These are phyloP conservation scores for Emydocephalus ijimae DNA, from an alignment of 2,113 vertebrate species.

Conservation along the genomic window DNA sequence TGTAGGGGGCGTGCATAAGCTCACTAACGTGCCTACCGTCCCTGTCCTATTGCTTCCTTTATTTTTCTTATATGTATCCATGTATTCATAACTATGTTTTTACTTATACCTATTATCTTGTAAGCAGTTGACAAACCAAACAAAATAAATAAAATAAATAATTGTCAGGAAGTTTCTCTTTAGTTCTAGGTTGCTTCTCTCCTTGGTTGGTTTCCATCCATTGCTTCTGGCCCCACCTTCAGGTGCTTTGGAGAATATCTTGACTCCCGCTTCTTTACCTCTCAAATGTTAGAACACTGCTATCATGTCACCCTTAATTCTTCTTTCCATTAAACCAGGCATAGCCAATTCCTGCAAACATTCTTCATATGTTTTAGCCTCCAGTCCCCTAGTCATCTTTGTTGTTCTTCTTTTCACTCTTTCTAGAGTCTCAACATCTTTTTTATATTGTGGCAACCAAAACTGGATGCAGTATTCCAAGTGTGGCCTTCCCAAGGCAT, in stretches of 20 bases:
- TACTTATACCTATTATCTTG: too few relatives aligned
- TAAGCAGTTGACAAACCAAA: too few relatives aligned
- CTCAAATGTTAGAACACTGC: background rate
- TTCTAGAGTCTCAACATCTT: background rate
- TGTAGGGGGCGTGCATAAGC: too few relatives aligned
- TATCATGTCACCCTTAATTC: background rate
- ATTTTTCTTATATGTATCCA: too few relatives aligned
- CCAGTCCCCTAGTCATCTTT: background rate
- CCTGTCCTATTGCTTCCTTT: too few relatives aligned
- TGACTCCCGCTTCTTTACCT: background rate
- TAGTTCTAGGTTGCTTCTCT: background rate
- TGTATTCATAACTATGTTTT: too few relatives aligned
- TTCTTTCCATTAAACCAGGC: too few relatives aligned
- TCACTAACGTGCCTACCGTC: too few relatives aligned
- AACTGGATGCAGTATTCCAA: background rate
- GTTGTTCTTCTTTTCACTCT: background rate
- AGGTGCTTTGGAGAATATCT: background rate
- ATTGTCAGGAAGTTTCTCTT: background rate
- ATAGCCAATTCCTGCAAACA: background rate
- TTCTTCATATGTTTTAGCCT: background rate
- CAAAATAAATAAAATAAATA: too few relatives aligned
- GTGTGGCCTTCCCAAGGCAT: background rate
- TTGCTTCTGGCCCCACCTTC: background rate
- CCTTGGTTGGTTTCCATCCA: background rate
- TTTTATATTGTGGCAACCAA: background rate